Evolutionary conservation across 2,888 invertebrate species (phyloP), one percentile per base, ranked within the genome.

Genomic region (Dorcus hopei): DNA sequence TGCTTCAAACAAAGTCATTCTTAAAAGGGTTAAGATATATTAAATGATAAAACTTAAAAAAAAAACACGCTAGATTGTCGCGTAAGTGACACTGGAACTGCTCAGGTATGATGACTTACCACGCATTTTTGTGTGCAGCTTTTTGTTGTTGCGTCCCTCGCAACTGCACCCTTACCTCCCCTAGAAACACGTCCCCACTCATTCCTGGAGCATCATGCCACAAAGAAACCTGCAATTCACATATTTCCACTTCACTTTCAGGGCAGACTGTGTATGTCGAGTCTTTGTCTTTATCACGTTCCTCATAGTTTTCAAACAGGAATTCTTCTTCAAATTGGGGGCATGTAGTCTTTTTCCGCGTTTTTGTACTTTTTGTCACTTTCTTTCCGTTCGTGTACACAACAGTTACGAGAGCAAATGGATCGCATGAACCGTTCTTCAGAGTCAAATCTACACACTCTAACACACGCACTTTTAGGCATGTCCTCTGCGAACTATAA

Each of bases 381-480:
- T 87, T 85, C 75, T 91, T 88, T 61, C 89, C 89, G 79, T 92
- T 93, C 61, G 90, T 87, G 79, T 91, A 91, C 61, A 87, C 82
- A 58, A 92, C 88, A 52, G 90, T 88, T 72, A 93, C 88, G 68
- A 89, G 84, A 65, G 92, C 93, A 79, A 90, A 95, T 9, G 95
- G 94, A 80, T 95, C 95, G 81, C 95, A 95, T 70, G 90, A 88
- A 69, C 94, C 93, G 79, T 92, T 93, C 77, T 91, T 92, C 66
- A 93, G 87, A 63, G 93, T 90, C 76, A 95, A 83, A 78, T 95
- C 94, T 65, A 88, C 87, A 79, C 94, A 95, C 79, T 93, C 93
- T 66, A 89, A 83, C 61, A 95, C 87, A 66, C 89, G 83, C 65
- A 89, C 83, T 57, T 85, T 81, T 4, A 83, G 77, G 49, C 80